These are phyloP conservation scores for Meriones unguiculatus DNA, from an alignment of 2,113 vertebrate species.

Conservation along the genomic window DNA sequence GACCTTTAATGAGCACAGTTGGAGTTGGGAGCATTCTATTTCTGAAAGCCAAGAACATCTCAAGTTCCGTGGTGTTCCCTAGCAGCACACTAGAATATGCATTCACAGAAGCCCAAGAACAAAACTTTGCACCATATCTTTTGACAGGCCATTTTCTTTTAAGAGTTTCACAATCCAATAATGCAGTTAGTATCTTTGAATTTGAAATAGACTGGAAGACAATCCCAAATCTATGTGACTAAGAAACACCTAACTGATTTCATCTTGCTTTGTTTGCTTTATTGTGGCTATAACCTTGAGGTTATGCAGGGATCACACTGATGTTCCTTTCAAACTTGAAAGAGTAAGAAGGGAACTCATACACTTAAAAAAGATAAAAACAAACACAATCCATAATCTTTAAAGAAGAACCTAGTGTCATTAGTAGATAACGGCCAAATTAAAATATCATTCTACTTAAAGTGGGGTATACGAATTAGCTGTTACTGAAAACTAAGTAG, in stretches of 20 bases:
- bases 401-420: background rate
- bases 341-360: background rate
- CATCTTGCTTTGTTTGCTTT: background rate
- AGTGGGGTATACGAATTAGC: background rate
- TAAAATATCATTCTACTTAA: conserved; percentile 28
- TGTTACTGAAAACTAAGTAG: background rate
- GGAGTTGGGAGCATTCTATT: conserved; percentile 57
- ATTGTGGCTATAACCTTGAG: background rate
- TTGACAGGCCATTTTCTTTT: background rate
- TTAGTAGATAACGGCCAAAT: background rate
- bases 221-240: background rate
- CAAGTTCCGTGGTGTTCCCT: conserved; percentile 53
- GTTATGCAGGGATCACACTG: background rate
- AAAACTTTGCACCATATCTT: conserved; percentile 31
- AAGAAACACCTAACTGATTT: background rate
- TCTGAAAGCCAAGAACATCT: conserved; percentile 66
- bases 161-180: conserved; percentile 11
- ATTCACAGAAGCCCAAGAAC: conserved; percentile 50
- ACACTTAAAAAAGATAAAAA: background rate
- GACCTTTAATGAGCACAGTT: conserved; percentile 71
- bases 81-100: conserved; percentile 18
- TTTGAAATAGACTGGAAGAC: conserved; percentile 9
- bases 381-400: background rate
- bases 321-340: background rate
- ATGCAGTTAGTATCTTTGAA: background rate